These are phyloP conservation scores for Gordius sp. DNA, from an alignment of 2,888 invertebrate species.

Conservation along the genomic window DNA sequence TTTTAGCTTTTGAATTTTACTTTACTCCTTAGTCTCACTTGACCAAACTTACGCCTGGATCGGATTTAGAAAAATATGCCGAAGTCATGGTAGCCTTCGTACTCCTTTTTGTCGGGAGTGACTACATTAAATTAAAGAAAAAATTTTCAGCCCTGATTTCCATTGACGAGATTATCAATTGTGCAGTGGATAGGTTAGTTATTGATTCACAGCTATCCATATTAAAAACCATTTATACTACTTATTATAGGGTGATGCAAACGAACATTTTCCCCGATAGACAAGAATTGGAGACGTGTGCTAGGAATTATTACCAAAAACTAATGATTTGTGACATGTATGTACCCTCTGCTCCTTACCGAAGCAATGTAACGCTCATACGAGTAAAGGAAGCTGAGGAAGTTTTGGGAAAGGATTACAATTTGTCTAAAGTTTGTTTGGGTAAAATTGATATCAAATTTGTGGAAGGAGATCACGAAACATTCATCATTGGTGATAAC, in stretches of 20 bases:
- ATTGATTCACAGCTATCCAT: too few relatives aligned
- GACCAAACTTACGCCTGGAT: not conserved
- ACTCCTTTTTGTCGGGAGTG: slow-evolving; percentile 1
- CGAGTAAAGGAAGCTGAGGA: slow-evolving; percentile 51
- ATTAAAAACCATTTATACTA: too few relatives aligned
- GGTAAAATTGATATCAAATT: slow-evolving; percentile 38
- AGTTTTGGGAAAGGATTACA: slow-evolving; percentile 60
- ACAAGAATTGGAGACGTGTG: slow-evolving; percentile 42
- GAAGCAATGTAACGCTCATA: slow-evolving; percentile 45
- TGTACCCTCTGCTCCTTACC: slow-evolving; percentile 39
- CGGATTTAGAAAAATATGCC: not conserved
- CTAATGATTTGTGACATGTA: slow-evolving; percentile 50
- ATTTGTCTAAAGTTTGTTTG: slow-evolving; percentile 46
- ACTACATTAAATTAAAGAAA: slow-evolving; percentile 13
- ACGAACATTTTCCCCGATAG: not conserved
- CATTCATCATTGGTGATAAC: slow-evolving; percentile 50
- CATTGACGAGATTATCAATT: not conserved
- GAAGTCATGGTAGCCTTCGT: slow-evolving; percentile 15
- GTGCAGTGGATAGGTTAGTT: not conserved
- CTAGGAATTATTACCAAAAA: slow-evolving; percentile 52
- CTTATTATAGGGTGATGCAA: slow-evolving; percentile 19
- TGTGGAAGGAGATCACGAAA: slow-evolving; percentile 57
- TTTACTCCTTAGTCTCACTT: not conserved
- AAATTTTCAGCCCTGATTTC: not conserved
- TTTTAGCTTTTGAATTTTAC: not conserved